Evolutionary conservation across 1,140 invertebrate species (phyloP).

Genomic region (Bombus cullumanus): DNA sequence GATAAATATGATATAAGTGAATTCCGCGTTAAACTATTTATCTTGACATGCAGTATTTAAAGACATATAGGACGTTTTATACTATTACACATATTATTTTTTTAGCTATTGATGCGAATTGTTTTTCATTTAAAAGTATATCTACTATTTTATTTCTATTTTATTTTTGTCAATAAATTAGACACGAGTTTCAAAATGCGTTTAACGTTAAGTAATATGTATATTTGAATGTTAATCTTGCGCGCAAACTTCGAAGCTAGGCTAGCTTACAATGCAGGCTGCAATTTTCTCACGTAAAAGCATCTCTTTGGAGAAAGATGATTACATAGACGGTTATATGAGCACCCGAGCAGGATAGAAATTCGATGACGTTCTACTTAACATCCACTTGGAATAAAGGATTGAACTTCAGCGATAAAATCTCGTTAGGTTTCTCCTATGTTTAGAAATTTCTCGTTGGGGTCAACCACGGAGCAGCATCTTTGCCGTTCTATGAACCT

Average conservation of each 20-base stretch:
- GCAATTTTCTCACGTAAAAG: conserved; percentile 5
- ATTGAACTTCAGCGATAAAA: conserved; percentile 31
- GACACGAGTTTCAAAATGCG: not conserved
- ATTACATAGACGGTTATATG: not conserved
- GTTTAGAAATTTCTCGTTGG: conserved; percentile 23
- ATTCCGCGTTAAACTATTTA: not conserved
- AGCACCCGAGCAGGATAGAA: not conserved
- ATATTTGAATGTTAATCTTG: not conserved
- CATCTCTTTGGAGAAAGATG: conserved; percentile 5
- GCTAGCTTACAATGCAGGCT: not conserved
- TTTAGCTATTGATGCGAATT: not conserved
- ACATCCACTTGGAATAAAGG: conserved; percentile 18
- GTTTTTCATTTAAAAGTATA: not conserved
- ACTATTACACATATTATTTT: not conserved
- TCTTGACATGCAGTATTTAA: not conserved
- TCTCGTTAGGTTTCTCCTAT: conserved; percentile 32
- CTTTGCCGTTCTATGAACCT: not conserved
- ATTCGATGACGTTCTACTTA: conserved; percentile 33
- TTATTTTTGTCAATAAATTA: not conserved
- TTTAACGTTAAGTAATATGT: too few relatives aligned
- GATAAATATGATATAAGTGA: not conserved
- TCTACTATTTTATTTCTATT: not conserved
- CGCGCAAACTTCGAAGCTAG: not conserved
- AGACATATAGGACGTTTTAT: not conserved
- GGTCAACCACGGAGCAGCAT: not conserved